A percentile compares a stretch with the other conserved stretches of the same genome.
These are phyloP conservation scores for Beaufortia kweichowensis DNA, from an alignment of 2,113 vertebrate genomes.

Conservation along the genomic window DNA sequence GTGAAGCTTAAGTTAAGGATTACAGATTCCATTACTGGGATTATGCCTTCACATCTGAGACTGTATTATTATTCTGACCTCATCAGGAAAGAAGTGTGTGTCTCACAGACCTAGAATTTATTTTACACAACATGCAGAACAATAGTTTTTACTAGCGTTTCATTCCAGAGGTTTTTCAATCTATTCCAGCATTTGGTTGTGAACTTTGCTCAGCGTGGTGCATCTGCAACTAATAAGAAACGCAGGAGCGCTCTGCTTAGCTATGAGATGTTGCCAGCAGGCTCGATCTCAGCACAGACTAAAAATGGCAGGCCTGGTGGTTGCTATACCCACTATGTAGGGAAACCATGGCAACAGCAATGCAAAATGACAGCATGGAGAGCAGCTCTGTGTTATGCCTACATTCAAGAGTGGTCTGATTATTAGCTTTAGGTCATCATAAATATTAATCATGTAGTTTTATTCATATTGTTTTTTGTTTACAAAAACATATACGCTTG, in stretches of 20 bases:
- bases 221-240: conserved; percentile 11
- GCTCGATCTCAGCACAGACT: conserved; percentile 55
- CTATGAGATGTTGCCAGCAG: conserved; percentile 20
- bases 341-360: conserved; percentile 77
- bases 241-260: conserved; percentile 11
- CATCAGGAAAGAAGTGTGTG: not conserved
- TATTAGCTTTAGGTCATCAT: not conserved
- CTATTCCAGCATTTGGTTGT: not conserved
- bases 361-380: conserved; percentile 61
- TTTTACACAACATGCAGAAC: not conserved
- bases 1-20: conserved; percentile 52
- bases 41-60: conserved; percentile 11
- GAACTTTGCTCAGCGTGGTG: not conserved
- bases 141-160: not conserved
- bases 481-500: not conserved
- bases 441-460: not conserved
- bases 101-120: not conserved
- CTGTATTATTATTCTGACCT: conserved; percentile 21
- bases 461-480: not conserved
- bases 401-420: conserved; percentile 29
- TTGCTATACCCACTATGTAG: conserved; percentile 69
- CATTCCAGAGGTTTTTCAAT: not conserved
- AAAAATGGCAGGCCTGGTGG: conserved; percentile 68
- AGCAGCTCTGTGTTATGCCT: conserved; percentile 54
- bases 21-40: conserved; percentile 25